Conservation (phyloP, 2,113 vertebrate genomes). For the Zapornia atra region DNA sequence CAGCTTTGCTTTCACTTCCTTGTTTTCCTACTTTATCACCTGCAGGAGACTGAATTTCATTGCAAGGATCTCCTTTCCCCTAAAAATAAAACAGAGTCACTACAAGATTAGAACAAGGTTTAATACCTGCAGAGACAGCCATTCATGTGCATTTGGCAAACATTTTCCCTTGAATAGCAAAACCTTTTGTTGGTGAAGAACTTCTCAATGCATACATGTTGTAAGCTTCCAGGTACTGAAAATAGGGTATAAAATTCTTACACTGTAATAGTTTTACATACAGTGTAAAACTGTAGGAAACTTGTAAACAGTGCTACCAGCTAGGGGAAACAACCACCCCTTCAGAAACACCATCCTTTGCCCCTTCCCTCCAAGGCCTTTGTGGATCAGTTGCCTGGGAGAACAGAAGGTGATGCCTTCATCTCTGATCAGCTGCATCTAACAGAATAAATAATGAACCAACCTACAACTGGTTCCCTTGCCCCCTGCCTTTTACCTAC, state of each 20-base stretch:
- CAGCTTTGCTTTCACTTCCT: constrained; percentile 31
- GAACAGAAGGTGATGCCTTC: neutral
- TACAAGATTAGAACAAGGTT: neutral
- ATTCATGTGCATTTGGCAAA: neutral
- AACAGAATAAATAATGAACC: neutral
- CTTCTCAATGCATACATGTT: neutral
- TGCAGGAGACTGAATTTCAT: neutral
- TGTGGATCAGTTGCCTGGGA: neutral
- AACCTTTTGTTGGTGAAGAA: neutral
- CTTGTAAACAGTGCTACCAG: neutral
- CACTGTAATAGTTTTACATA: neutral
- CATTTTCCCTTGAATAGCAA: neutral
- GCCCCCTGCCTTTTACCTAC: neutral
- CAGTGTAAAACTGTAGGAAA: neutral
- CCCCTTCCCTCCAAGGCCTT: neutral
- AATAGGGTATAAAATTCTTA: neutral
- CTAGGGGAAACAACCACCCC: neutral
- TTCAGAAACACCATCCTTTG: neutral
- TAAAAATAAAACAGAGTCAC: constrained; percentile 9
- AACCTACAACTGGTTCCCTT: neutral
- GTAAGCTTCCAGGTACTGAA: neutral
- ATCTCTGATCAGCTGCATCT: neutral
- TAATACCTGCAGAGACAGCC: neutral
- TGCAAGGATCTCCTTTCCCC: neutral
- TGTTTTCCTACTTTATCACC: neutral